Base-by-base conservation (phyloP, 2,797 vertebrate species). In the Calcarius lapponicus region DNA sequence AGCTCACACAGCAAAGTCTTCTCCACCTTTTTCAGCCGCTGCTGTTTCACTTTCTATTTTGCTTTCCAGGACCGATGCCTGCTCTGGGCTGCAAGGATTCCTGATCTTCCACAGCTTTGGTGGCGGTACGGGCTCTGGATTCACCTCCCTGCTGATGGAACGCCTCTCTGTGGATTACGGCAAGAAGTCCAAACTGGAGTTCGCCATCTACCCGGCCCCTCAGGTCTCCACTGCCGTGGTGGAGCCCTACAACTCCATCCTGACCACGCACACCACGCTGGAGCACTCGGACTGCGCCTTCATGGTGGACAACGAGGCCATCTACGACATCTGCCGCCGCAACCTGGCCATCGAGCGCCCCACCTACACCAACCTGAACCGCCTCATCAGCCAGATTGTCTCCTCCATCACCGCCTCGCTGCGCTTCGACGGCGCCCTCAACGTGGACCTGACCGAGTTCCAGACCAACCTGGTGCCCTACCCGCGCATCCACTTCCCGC, bases 391-490 rank as follows among this genome's bases (percentile, higher is more conserved):
- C 82, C 98, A 98, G 91, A 98, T 98, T 0, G 98, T 98, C 32
- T 98, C 98, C 40, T 98, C 98, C 38, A 98, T 98, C 92, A 98
- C 98, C 0, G 98, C 98, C 61, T 98, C 98, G 1, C 96, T 98
- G 83, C 97, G 98, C 61, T 98, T 98, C 0, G 95, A 98, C 0
- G 98, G 98, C 0, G 98, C 98, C 64, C 98, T 98, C 64, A 98
- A 98, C 1, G 98, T 98, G 76, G 98, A 98, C 82, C 97, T 98
- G 75, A 98, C 97, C 0, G 98, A 98, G 53, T 98, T 98, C 94
- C 98, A 98, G 97, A 98, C 98, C 53, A 98, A 98, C 80, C 90
- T 98, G 92, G 98, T 98, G 50, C 98, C 98, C 65, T 98, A 98
- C 60, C 98, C 98, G 0, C 98, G 98, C 57, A 98, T 98, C 92